phyloP scores from a whole-genome alignment of 2,888 invertebrate genomes.

The Metacarcinus magister region DNA sequence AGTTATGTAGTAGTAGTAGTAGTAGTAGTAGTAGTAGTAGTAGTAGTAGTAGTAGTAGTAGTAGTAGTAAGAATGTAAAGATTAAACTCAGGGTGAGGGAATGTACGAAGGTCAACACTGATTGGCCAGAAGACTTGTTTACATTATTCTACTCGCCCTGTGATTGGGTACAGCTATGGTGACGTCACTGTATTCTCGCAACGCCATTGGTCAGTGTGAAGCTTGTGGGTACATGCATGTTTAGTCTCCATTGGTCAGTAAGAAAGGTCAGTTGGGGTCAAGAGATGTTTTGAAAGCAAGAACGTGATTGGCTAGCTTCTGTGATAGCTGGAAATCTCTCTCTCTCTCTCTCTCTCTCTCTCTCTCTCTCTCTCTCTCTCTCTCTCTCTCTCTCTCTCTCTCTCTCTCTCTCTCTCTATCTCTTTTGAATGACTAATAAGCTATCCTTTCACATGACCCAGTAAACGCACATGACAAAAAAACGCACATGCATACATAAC shows the following conservation, averaged over 20 bases:
- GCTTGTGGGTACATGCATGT: not conserved
- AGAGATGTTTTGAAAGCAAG: not conserved
- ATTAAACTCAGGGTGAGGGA: not conserved
- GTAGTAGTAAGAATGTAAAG: not conserved
- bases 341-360: not conserved
- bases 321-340: not conserved
- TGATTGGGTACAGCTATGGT: not conserved
- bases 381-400: conserved; percentile 45
- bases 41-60: conserved; percentile 51
- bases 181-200: not conserved
- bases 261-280: conserved; percentile 31
- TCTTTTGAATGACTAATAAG: no score
- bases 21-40: conserved; percentile 27
- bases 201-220: not conserved
- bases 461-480: not conserved
- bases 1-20: conserved; percentile 10
- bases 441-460: not conserved
- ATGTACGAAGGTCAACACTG: not conserved
- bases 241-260: not conserved
- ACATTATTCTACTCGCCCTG: not conserved
- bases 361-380: conserved; percentile 44
- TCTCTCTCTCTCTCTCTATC: not conserved
- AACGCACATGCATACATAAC: not conserved
- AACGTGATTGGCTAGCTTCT: not conserved
- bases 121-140: not conserved